Evolutionary conservation across 2,113 vertebrate species (phyloP).

Genomic region (Paradoxurus hermaphroditus): DNA sequence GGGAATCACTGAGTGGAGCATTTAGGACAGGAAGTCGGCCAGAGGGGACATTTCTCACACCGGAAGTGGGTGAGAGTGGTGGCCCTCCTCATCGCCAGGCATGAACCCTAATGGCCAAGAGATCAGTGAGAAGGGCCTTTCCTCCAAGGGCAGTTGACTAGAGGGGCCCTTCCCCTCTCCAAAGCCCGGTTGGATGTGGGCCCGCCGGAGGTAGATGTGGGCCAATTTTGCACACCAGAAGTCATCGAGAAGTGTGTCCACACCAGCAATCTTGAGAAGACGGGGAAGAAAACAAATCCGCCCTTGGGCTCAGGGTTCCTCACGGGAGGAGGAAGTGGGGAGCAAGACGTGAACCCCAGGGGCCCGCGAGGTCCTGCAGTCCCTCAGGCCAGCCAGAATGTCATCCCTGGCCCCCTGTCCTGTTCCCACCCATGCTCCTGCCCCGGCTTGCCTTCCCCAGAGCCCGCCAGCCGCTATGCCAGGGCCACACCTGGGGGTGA

Average conservation of each 20-base stretch:
- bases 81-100: background rate
- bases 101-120: background rate
- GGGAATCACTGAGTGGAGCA: background rate
- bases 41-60: background rate
- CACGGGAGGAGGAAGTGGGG: background rate
- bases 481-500: constrained; percentile 76
- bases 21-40: background rate
- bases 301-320: background rate
- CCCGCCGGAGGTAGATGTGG: background rate
- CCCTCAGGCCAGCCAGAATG: background rate
- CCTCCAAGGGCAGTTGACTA: background rate
- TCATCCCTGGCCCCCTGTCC: background rate
- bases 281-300: rapidly evolving
- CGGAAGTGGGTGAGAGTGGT: background rate
- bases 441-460: constrained; percentile 62
- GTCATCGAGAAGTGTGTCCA: background rate
- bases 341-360: background rate
- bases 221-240: rapidly evolving
- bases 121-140: background rate
- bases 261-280: background rate
- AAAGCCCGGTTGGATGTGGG: background rate
- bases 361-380: too few species aligned
- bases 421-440: background rate
- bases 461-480: constrained; percentile 75
- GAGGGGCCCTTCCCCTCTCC: background rate